Base-by-base conservation (phyloP, 2,888 invertebrate genomes). In the Nomada ferruginata region DNA sequence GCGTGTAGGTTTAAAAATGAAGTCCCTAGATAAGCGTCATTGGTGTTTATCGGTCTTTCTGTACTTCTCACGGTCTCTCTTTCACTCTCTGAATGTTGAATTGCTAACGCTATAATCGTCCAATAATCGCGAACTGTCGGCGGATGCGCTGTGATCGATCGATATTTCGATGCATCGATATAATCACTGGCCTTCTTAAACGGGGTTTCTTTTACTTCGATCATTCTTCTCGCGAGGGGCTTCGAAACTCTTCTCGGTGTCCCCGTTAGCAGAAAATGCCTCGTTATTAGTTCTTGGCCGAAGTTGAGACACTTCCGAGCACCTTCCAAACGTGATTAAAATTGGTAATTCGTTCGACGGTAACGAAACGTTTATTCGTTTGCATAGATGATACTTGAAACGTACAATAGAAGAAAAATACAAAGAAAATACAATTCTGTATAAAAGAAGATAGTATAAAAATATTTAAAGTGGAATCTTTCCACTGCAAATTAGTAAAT, bases 1-100 rank as follows among this genome's bases (percentile, higher is more conserved):
- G 65, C 36, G 50, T 52, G 26, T 76, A 68, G 65, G 64, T 85
- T 84, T 77, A 60, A 55, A 61, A 74, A 53, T 76, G 80, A 78
- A 59, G 47, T 57, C 57, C n/a, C n/a, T 63, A 79, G 29, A 57
- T 76, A 70, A 57, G 42, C 57, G 20, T 82, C 26, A 72, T 82
- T 59, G 50, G 72, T 70, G 26, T 66, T 59, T 59, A 11, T 73
- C 44, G 29, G 60, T 60, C 44, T 68, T 78, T 75, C 68, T 59
- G 59, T 64, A 57, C 47, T 66, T 57, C 70, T 74, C 65, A 18
- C 47, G 26, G 10, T 75, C 60, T 61, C 57, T 68, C 42, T 65
- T 57, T 75, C 65, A 65, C 57, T 53, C 50, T 65, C 55, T n/a
- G 15, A 65, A 59, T 26, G 23, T 71, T 29, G 20, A 73, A 52